Evolutionary conservation across 2,888 invertebrate species (phyloP), one percentile per base, ranked within the genome.

Genomic region (Leucophora obtusa): DNA sequence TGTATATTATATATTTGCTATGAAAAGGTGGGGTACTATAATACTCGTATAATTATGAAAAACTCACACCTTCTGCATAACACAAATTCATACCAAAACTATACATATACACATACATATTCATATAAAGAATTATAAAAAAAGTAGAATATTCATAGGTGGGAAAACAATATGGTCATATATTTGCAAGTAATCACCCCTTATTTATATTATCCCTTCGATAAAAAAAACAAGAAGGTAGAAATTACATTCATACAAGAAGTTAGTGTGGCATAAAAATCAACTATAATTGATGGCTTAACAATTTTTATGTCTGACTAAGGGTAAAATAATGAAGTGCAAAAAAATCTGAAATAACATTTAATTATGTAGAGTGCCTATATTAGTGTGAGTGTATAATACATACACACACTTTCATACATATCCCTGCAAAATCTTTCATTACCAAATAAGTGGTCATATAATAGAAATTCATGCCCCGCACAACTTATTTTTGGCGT

Each of bases 61-160:
- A 75, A 70, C 70, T 79, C 79, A 79, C 79, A 79, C 79, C 74
- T 79, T 70, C 60, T 60, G 68, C 60, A 73, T 51, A 65, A 53
- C 17, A 54, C 2, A 62, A 68, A 63, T 15, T 6, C 6, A 43
- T 28, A 47, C 24, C 28, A 47, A 62, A 47, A 17, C 33, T 33
- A 60, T 58, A 68, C 38, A 66, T 21, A 43, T 15, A 11, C 14
- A 21, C 17, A 35, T 54, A 35, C 38, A 70, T 18, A n/a, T 24
- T 21, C 18, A 28, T 11, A 24, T 14, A 51, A 38, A 14, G 4
- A 38, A 14, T 3, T 28, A 28, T 28, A 7, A 6, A 28, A 1
- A 28, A 28, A 6, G 28, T 28, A 28, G 28, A 28, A 28, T 28
- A 6, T 51, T 38, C 24, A 51, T 11, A 58, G 18, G 59, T 63